phyloP scores from a whole-genome alignment of 2,888 invertebrate genomes.

The Lottia scabra region DNA sequence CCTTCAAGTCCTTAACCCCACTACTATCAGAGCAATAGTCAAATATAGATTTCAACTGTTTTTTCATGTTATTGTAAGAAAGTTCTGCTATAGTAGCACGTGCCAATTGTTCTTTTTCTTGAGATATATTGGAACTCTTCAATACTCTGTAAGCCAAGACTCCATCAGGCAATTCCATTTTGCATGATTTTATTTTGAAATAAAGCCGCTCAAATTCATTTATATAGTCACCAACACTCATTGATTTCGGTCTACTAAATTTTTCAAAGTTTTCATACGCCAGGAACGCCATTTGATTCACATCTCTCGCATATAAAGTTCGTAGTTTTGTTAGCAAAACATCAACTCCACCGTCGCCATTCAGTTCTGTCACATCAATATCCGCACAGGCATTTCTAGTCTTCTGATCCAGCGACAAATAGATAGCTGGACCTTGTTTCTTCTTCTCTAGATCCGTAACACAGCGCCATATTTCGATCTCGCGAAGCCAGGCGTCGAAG shows the following conservation, averaged over 20 bases:
- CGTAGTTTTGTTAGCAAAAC: background rate
- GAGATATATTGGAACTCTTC: background rate
- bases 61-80: background rate
- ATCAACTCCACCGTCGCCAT: background rate
- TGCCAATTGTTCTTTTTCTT: background rate
- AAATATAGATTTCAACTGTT: background rate
- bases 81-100: no score
- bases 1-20: background rate
- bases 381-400: background rate
- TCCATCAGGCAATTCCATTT: background rate
- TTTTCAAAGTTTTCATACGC: background rate
- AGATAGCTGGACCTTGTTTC: background rate
- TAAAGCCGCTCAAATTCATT: background rate
- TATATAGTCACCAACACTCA: conserved; percentile 1
- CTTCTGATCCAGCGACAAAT: background rate
- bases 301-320: background rate
- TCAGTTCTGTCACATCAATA: background rate
- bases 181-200: background rate
- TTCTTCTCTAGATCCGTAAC: background rate
- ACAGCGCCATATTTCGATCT: conserved; percentile 1
- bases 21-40: background rate
- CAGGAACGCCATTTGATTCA: background rate
- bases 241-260: background rate
- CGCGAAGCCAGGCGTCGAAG: background rate
- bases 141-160: background rate